Conservation (phyloP, 2,113 vertebrate species). For the Pangasianodon hypophthalmus region DNA sequence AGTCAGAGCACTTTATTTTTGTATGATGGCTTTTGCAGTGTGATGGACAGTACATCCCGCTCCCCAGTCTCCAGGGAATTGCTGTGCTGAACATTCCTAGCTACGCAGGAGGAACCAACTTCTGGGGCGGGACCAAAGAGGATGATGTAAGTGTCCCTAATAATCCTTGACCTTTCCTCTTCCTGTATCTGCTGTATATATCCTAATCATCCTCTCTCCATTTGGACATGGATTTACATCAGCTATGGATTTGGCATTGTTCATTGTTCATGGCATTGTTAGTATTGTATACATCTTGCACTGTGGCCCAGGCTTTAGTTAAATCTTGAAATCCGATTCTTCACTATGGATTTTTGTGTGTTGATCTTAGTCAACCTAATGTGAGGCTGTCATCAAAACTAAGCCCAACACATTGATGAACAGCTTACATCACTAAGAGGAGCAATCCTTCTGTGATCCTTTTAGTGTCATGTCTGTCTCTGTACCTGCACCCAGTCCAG, state of each 20-base stretch:
- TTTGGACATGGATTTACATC: not conserved
- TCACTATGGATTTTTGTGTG: not conserved
- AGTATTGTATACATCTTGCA: not conserved
- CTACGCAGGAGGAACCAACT: conserved; percentile 97
- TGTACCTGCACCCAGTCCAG: not conserved
- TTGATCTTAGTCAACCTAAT: not conserved
- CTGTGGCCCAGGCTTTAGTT: not conserved
- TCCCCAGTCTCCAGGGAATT: conserved; percentile 97
- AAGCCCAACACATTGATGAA: not conserved
- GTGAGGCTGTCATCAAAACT: not conserved
- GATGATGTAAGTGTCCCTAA: conserved; percentile 88
- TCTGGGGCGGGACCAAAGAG: conserved; percentile 98
- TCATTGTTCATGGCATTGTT: not conserved
- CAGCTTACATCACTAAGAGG: not conserved
- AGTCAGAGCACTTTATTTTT: conserved; percentile 2
- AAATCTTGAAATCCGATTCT: not conserved
- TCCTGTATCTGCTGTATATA: not conserved
- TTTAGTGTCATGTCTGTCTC: not conserved
- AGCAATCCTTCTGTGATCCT: not conserved
- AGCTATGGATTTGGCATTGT: not conserved
- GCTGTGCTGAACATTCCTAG: conserved; percentile 97
- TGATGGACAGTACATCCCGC: conserved; percentile 96
- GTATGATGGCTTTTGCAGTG: conserved; percentile 78
- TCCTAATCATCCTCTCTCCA: not conserved
- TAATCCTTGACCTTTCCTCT: not conserved